Evolutionary conservation across 2,888 invertebrate genomes (phyloP).

Genomic region (Eupithecia subfuscata): DNA sequence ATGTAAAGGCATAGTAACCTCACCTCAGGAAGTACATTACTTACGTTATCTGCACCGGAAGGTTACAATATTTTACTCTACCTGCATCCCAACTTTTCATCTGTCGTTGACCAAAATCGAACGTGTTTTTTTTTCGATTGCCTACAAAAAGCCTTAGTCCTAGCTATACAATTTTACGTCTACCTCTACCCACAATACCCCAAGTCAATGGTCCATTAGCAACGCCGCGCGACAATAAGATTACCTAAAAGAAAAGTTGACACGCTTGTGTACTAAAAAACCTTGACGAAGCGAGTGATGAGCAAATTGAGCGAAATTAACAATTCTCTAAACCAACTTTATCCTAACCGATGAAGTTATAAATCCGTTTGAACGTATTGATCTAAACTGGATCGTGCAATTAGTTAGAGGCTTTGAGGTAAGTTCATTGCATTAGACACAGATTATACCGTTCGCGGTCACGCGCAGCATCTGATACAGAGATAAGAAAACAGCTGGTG

Average conservation of each 20-base stretch:
- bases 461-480: constrained; percentile 40
- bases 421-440: constrained; percentile 34
- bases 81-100: too few relatives aligned
- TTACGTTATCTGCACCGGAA: too few relatives aligned
- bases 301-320: not conserved
- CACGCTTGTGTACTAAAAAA: not conserved
- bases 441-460: constrained; percentile 35
- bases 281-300: not conserved
- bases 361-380: constrained; percentile 1
- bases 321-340: not conserved
- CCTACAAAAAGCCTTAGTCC: too few relatives aligned
- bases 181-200: not conserved
- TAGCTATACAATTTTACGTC: not conserved
- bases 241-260: not conserved
- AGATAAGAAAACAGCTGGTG: constrained; percentile 24
- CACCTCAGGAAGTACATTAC: too few relatives aligned
- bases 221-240: not conserved
- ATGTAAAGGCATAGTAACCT: too few relatives aligned
- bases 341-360: not conserved
- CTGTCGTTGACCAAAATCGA: too few relatives aligned
- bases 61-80: too few relatives aligned
- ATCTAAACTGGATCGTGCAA: constrained; percentile 19
- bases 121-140: too few relatives aligned
- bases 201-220: not conserved
- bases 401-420: constrained; percentile 33